Evolutionary conservation across 92 coral and sea anemone species (phyloP), one percentile per base, ranked within the genome.

Genomic region (Diadumene lineata): DNA sequence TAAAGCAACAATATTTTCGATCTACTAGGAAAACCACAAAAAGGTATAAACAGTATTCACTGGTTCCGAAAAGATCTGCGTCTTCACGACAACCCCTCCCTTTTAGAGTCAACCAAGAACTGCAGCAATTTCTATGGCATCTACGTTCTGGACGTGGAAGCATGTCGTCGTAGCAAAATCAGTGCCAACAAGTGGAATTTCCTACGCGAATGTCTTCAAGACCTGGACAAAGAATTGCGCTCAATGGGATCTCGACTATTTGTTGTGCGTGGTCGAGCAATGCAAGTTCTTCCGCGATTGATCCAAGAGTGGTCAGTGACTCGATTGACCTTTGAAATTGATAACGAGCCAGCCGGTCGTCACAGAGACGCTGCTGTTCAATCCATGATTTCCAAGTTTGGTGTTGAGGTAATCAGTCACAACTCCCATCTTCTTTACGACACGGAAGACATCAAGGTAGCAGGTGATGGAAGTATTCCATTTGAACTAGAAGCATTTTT

Each of bases 41-140:
- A n/a, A n/a, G n/a, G n/a, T n/a, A n/a, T n/a, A n/a, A 85, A 77
- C 3, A 84, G 90, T 66, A 56, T 93, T 67, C 98, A 93, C 68
- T 93, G 94, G 98, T 93, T 93, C 68, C 84, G 92, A 44, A 93
- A 93, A 64, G 98, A 93, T 74, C 87, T 93, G 26, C 82, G 98
- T 55, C 85, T 93, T 27, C 98, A 93, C 55, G 98, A 93, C 89
- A 93, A 93, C 72, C 98, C 98, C 28, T 86, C 93, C 30, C 86
- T 93, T 27, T 57, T 83, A 60, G 86, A 84, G 58, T 92, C 96
- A n/a, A 48, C 87, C 64, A 66, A 82, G 26, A 81, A 77, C 32
- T 82, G 98, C 72, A 71, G 80, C 28, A 79, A 82, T 15, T 89
- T 92, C 51, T 89, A 89, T 68, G 89, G 89, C 0, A 81, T 92